Evolutionary conservation across 2,888 invertebrate genomes (phyloP).

Genomic region (Zygothrica quintamaculata): DNA sequence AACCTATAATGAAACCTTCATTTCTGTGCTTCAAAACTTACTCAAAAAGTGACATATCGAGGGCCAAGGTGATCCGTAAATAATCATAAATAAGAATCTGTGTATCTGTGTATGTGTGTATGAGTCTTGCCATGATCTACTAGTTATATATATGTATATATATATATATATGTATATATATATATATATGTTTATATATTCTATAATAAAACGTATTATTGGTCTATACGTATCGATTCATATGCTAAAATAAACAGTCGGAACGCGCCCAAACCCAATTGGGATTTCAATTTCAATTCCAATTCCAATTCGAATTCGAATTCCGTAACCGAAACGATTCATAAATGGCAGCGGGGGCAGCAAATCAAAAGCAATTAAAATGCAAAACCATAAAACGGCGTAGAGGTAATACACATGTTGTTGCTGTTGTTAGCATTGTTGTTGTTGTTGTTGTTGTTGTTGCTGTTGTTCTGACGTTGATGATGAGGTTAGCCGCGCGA

Average conservation of each 20-base stretch:
- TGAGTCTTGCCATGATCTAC: slow-evolving; percentile 25
- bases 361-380: slow-evolving; percentile 77
- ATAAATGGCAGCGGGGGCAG: slow-evolving; percentile 72
- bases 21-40: slow-evolving; percentile 15
- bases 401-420: slow-evolving; percentile 43
- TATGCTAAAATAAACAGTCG: slow-evolving; percentile 60
- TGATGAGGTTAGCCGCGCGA: slow-evolving; percentile 64
- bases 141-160: slow-evolving; percentile 4
- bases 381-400: slow-evolving; percentile 65
- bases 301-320: too few species aligned
- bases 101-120: slow-evolving; percentile 9
- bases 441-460: slow-evolving; percentile 26
- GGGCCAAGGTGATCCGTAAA: slow-evolving; percentile 1
- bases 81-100: slow-evolving; percentile 28
- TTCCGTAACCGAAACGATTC: too few species aligned
- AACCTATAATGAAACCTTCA: too few species aligned
- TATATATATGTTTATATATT: too few species aligned
- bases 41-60: slow-evolving; percentile 17
- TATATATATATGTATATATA: slow-evolving; percentile 33
- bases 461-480: slow-evolving; percentile 55
- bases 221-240: slow-evolving; percentile 36
- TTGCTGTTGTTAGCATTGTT: slow-evolving; percentile 30
- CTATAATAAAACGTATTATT: slow-evolving; percentile 26
- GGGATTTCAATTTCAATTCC: slow-evolving; percentile 32
- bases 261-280: slow-evolving; percentile 67